phyloP scores from a whole-genome alignment of 2,113 vertebrate species.

The Patagioenas fasciata region DNA sequence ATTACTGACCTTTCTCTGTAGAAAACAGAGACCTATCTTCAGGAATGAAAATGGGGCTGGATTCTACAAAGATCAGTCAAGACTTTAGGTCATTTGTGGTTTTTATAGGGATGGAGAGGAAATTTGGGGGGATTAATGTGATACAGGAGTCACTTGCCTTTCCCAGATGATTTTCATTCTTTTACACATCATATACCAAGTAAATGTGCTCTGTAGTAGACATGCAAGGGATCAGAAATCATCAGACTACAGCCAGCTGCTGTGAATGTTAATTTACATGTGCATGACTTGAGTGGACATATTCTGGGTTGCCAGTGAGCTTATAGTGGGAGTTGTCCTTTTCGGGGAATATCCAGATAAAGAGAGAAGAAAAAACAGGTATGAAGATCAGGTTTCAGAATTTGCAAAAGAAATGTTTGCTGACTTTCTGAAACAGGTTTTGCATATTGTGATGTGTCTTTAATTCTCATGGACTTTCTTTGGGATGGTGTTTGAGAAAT shows the following conservation, averaged over 20 bases:
- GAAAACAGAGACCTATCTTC: background rate
- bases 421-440: background rate
- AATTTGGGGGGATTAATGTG: background rate
- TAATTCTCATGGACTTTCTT: background rate
- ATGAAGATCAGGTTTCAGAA: background rate
- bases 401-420: background rate
- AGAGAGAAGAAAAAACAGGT: background rate
- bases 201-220: background rate
- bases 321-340: background rate
- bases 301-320: background rate
- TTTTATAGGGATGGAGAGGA: background rate
- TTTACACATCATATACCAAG: background rate
- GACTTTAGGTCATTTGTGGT: background rate
- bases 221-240: background rate
- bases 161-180: conserved; percentile 33
- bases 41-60: background rate
- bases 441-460: background rate
- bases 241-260: background rate
- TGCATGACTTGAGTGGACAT: background rate
- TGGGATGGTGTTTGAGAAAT: background rate
- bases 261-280: background rate
- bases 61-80: background rate
- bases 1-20: background rate
- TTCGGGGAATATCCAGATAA: background rate
- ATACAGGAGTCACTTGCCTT: background rate